Conservation (phyloP, 2,888 invertebrate genomes). For the Lepeophtheirus nordmannii region DNA sequence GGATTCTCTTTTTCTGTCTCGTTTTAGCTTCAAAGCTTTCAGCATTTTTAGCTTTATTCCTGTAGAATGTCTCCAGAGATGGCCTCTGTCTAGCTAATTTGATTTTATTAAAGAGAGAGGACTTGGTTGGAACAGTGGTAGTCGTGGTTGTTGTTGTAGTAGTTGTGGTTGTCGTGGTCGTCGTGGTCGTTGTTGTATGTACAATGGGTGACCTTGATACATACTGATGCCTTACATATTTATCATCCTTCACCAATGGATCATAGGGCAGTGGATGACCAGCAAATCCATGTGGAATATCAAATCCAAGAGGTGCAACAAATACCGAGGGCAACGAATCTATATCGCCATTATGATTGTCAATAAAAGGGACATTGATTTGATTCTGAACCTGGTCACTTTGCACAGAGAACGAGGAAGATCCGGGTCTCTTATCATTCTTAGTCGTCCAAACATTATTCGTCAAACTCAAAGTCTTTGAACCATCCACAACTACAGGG, state of each 20-base stretch:
- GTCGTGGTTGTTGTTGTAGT: background rate
- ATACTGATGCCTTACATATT: background rate
- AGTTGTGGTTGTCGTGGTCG: background rate
- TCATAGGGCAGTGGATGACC: conserved; percentile 20
- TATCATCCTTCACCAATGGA: background rate
- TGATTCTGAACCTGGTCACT: background rate
- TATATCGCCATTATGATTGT: background rate
- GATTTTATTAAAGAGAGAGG: conserved; percentile 11
- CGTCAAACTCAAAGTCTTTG: background rate
- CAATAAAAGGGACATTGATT: conserved; percentile 20
- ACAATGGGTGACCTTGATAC: background rate
- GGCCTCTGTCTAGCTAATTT: conserved; percentile 15
- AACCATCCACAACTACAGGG: background rate
- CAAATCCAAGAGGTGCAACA: conserved; percentile 21
- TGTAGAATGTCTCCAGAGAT: conserved; percentile 13
- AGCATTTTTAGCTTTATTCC: background rate
- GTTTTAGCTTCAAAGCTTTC: background rate
- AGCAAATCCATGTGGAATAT: conserved; percentile 18
- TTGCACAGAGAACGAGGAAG: no score
- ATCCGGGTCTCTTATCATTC: no score
- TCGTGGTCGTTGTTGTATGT: background rate
- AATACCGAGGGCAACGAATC: conserved; percentile 14
- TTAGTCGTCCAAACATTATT: background rate
- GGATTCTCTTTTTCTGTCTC: conserved; percentile 10
- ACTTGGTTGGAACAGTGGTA: background rate